phyloP scores from a whole-genome alignment of 2,113 vertebrate species.

The Chionomys nivalis region DNA sequence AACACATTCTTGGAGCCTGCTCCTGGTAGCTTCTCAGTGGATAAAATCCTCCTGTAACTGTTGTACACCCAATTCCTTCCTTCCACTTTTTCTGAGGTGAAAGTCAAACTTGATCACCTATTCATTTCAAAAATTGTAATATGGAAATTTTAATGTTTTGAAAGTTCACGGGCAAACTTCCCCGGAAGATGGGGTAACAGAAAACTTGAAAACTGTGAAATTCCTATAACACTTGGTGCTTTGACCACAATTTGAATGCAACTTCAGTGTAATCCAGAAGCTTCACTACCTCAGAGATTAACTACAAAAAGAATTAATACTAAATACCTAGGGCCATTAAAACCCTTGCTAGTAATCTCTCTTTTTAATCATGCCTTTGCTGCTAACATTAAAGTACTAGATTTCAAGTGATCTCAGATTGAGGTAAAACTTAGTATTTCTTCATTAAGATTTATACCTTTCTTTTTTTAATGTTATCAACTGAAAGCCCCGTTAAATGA shows the following conservation, averaged over 20 bases:
- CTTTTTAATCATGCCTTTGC: conserved; percentile 41
- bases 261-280: conserved; percentile 21
- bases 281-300: conserved; percentile 44
- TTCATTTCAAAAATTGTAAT: background rate
- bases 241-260: background rate
- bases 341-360: conserved; percentile 8
- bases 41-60: background rate
- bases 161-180: background rate
- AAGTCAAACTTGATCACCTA: conserved; percentile 20
- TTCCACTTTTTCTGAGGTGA: background rate
- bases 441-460: background rate
- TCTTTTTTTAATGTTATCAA: conserved; percentile 42
- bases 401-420: conserved; percentile 52
- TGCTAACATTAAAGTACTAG: conserved; percentile 9
- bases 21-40: background rate
- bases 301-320: conserved; percentile 9
- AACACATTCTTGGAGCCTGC: background rate
- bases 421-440: conserved; percentile 32
- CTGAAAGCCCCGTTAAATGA: conserved; percentile 29
- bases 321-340: conserved; percentile 55
- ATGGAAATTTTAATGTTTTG: background rate
- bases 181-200: background rate
- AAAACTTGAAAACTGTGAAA: background rate
- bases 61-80: background rate
- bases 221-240: background rate